Conservation (phyloP, 2,113 vertebrate species). For the Acanthisitta chloris region DNA sequence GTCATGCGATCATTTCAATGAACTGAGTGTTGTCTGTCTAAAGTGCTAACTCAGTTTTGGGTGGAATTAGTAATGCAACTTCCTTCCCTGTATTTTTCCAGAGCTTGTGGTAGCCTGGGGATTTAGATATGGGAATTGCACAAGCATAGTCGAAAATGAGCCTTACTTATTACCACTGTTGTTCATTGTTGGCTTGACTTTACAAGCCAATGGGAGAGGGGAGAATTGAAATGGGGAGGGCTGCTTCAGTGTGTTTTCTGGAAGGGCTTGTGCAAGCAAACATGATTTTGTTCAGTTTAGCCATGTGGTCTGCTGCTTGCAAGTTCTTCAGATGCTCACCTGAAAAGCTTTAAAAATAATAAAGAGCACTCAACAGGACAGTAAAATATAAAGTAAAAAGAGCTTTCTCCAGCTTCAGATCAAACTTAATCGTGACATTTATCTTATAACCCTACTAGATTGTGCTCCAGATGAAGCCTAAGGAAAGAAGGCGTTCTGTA, state of each 20-base stretch:
- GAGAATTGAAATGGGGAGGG: neutral
- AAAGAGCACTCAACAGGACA: neutral
- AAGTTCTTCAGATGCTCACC: neutral
- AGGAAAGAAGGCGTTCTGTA: neutral
- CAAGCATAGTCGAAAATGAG: neutral
- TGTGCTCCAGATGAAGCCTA: neutral
- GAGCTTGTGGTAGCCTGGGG: constrained; percentile 35
- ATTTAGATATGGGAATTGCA: constrained; percentile 56
- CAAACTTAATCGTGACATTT: neutral
- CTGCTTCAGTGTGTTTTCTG: neutral
- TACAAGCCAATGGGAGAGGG: neutral
- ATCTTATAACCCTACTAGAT: neutral
- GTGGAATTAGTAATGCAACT: constrained; percentile 57
- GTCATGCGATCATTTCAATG: constrained; percentile 6
- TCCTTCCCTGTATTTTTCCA: constrained; percentile 65
- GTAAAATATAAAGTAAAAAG: neutral
- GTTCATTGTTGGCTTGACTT: neutral
- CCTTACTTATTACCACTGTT: constrained; percentile 11
- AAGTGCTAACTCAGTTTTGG: constrained; percentile 53
- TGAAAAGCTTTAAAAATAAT: neutral
- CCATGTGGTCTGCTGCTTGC: neutral
- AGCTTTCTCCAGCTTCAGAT: neutral
- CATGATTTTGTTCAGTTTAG: neutral
- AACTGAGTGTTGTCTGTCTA: constrained; percentile 30
- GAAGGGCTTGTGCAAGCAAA: neutral